Evolutionary conservation across 2,113 vertebrate genomes (phyloP).

Genomic region (Genyomyrus donnyi): DNA sequence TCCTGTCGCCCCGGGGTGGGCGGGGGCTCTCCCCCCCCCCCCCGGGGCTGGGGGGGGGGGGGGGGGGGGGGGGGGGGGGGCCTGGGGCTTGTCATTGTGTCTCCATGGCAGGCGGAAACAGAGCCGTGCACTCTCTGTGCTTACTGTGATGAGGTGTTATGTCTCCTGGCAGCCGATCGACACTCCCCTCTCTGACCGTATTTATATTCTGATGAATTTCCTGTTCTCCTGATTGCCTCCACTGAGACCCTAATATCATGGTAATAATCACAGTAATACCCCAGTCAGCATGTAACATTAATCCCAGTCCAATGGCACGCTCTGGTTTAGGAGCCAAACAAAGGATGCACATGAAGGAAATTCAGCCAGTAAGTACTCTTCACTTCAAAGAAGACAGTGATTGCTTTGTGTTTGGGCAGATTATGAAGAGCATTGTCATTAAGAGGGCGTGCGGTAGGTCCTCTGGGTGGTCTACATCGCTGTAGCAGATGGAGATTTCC

Average conservation of each 20-base stretch:
- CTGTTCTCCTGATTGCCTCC: slow-evolving; percentile 24
- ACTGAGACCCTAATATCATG: slow-evolving; percentile 19
- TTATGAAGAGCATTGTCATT: background rate
- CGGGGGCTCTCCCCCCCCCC: no score
- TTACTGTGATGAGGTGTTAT: slow-evolving; percentile 33
- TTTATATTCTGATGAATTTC: background rate
- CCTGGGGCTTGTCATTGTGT: background rate
- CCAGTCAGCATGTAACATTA: slow-evolving; percentile 23
- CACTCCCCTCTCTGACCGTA: slow-evolving; percentile 18
- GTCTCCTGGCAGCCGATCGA: background rate
- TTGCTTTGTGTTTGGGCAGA: background rate
- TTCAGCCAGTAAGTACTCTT: background rate
- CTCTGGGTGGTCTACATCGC: background rate
- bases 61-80: background rate
- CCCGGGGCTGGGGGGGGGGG: background rate
- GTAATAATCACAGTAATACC: slow-evolving; percentile 23
- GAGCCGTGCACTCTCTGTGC: slow-evolving; percentile 21
- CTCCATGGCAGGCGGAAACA: slow-evolving; percentile 19
- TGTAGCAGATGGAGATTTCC: slow-evolving; percentile 7
- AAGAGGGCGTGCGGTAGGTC: background rate
- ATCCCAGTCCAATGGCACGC: background rate
- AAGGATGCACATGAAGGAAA: background rate
- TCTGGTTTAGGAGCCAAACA: background rate
- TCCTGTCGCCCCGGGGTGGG: no score
- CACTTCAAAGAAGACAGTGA: background rate